These are phyloP conservation scores for Sebastes miniatus DNA, from an alignment of 2,797 vertebrate genomes.

Conservation along the genomic window DNA sequence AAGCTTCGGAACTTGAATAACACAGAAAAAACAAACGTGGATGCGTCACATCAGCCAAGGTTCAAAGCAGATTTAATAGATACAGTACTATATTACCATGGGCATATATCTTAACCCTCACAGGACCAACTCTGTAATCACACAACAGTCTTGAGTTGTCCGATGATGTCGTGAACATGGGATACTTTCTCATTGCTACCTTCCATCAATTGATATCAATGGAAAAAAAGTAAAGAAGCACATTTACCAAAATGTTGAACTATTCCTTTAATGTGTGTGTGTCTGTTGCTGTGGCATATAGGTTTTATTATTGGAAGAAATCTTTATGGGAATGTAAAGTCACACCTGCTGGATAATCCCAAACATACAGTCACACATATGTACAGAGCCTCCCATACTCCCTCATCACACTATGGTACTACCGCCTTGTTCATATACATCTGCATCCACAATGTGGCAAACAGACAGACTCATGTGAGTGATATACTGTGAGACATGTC, in stretches of 20 bases:
- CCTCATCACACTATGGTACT: conserved; percentile 47
- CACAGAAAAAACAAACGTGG: background rate
- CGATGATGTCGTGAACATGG: background rate
- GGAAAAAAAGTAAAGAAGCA: background rate
- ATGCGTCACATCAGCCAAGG: background rate
- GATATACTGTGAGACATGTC: conserved; percentile 26
- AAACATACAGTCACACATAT: conserved; percentile 46
- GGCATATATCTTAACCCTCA: background rate
- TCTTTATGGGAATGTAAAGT: conserved; percentile 40
- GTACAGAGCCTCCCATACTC: conserved; percentile 14
- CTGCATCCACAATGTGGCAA: conserved; percentile 38
- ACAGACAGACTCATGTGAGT: background rate
- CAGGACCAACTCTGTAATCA: background rate
- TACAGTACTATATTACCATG: background rate
- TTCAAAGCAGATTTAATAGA: background rate
- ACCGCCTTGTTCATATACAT: conserved; percentile 4
- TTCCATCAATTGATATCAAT: background rate
- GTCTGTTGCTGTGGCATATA: background rate
- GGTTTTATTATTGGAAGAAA: conserved; percentile 4
- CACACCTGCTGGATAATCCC: conserved; percentile 38
- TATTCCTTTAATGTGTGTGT: background rate
- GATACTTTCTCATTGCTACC: background rate
- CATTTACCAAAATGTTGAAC: background rate
- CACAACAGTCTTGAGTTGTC: background rate
- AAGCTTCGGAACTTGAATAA: background rate